Percentiles rank a stretch among this genome's conserved stretches.
These are phyloP conservation scores for Lineus longissimus DNA, from an alignment of 1,140 invertebrate genomes.

Conservation along the genomic window DNA sequence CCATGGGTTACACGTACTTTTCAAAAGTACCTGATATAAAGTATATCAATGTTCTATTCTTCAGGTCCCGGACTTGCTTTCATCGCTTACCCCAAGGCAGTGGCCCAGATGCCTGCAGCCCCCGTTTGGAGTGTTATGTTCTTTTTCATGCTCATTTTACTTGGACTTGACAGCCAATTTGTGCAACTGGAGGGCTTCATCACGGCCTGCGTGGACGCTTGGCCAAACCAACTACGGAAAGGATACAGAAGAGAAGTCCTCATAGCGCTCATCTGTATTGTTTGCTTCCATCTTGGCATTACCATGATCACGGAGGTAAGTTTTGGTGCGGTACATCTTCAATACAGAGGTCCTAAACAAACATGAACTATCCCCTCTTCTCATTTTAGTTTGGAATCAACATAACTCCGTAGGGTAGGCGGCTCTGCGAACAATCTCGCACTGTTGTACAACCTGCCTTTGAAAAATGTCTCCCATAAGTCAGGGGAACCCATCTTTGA, in stretches of 20 bases:
- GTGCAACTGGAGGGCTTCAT: conserved; percentile 76
- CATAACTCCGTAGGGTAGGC: no score
- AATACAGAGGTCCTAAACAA: no score
- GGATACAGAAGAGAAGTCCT: conserved; percentile 59
- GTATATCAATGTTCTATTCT: no score
- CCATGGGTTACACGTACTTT: no score
- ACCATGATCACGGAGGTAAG: conserved; percentile 70
- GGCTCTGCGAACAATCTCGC: no score
- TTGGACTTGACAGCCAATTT: conserved; percentile 60
- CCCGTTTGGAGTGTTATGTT: conserved; percentile 78
- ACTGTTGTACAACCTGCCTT: no score
- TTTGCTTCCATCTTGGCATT: conserved; percentile 65
- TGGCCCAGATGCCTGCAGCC: conserved; percentile 70
- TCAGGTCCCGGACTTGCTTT: conserved; percentile 59
- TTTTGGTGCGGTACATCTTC: conserved; percentile 4
- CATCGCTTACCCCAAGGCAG: conserved; percentile 77
- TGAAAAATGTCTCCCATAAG: no score
- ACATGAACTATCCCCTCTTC: no score
- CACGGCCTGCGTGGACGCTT: conserved; percentile 69
- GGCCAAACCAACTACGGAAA: conserved; percentile 57
- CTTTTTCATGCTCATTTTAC: conserved; percentile 61
- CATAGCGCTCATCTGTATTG: conserved; percentile 60
- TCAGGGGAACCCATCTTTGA: no score
- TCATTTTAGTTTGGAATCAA: no score
- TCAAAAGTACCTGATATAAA: no score